Conservation (phyloP, 2,113 vertebrate genomes). For the Scolopax mira region DNA sequence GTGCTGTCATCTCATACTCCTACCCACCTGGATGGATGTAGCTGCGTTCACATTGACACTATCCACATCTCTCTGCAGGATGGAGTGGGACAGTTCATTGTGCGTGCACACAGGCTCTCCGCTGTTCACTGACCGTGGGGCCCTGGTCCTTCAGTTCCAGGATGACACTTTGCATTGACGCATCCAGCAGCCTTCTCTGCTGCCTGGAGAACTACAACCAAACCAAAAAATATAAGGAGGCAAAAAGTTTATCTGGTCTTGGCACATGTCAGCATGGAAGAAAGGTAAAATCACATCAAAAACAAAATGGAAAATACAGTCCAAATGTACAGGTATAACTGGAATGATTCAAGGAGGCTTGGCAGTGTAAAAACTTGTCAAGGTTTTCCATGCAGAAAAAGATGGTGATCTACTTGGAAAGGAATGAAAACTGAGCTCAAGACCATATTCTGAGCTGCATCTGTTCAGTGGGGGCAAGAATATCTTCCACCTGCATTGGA, state of each 20-base stretch:
- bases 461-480: neutral
- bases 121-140: neutral
- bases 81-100: neutral
- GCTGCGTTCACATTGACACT: rapidly evolving
- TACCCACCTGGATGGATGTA: neutral
- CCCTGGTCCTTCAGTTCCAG: neutral
- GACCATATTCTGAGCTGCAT: neutral
- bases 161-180: neutral
- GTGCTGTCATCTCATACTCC: neutral
- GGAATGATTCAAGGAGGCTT: neutral
- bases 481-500: neutral
- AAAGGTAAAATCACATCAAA: neutral
- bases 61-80: neutral
- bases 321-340: neutral
- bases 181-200: neutral
- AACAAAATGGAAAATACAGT: neutral
- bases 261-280: neutral
- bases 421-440: neutral
- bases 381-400: neutral
- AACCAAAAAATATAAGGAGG: neutral
- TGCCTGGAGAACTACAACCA: neutral
- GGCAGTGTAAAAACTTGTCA: neutral
- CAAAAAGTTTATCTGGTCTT: neutral
- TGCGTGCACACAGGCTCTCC: rapidly evolving
- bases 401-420: neutral